A percentile compares a stretch with the other conserved stretches of the same genome.
Evolutionary conservation across 1,140 invertebrate genomes (phyloP).

Genomic region (Cydia fagiglandana): DNA sequence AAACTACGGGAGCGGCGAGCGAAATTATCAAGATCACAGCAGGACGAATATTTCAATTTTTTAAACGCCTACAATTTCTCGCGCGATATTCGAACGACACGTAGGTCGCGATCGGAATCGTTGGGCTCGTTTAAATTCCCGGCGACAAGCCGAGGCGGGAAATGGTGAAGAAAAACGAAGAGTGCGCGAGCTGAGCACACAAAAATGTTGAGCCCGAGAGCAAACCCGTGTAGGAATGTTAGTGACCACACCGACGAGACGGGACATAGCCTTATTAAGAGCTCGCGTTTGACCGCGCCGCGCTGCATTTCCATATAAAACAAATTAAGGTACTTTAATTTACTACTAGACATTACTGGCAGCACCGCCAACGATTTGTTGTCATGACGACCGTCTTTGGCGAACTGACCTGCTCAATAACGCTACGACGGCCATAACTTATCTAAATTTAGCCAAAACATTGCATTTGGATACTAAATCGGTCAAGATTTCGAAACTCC

Average conservation of each 20-base stretch:
- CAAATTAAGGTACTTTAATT: conserved; percentile 43
- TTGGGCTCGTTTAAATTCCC: conserved; percentile 65
- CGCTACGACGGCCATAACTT: conserved; percentile 29
- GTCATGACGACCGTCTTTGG: neutral
- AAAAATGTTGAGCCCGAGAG: conserved; percentile 60
- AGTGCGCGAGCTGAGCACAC: conserved; percentile 41
- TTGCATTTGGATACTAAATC: conserved; percentile 41
- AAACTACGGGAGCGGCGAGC: conserved; percentile 23
- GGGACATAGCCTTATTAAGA: conserved; percentile 60
- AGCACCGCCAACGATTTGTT: neutral
- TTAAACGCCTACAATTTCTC: conserved; percentile 41
- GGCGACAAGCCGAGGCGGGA: conserved; percentile 54
- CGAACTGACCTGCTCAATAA: conserved; percentile 32
- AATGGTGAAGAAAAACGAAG: conserved; percentile 59
- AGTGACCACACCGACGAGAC: conserved; percentile 48
- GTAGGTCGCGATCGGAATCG: conserved; percentile 45
- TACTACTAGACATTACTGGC: conserved; percentile 23
- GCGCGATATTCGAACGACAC: conserved; percentile 46
- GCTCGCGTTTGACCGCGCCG: conserved; percentile 48
- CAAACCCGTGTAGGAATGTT: conserved; percentile 64
- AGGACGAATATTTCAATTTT: conserved; percentile 13
- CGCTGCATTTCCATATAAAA: conserved; percentile 61
- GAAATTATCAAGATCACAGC: conserved; percentile 23
- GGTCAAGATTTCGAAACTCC: conserved; percentile 46
- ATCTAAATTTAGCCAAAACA: conserved; percentile 40